Evolutionary conservation across 2,888 invertebrate species (phyloP), one percentile per base, ranked within the genome.

Genomic region (Scaptomyza reducta): DNA sequence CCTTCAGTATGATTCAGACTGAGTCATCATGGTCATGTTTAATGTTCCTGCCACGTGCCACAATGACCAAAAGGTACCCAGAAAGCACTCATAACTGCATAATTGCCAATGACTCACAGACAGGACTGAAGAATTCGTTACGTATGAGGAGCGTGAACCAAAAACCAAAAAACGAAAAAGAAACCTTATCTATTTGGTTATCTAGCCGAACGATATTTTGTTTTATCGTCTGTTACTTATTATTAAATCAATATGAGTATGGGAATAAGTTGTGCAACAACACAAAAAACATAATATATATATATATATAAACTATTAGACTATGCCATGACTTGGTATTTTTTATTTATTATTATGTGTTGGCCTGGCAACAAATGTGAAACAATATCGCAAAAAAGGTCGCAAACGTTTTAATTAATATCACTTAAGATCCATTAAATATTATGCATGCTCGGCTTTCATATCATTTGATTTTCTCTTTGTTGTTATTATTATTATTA

Each of bases 351-450:
- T 22, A 4, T 22, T 22, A 2, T 22, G 1, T 22, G 46, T 63
- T 64, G 35, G 27, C 53, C 31, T 49, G 55, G 46, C 60, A 58
- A 64, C 57, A 73, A 74, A 74, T 73, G 73, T 61, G 18, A 46
- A 14, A 40, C 31, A 54, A 58, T 51, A 65, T 58, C 6, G 33
- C 18, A 64, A 83, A 83, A 83, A 87, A 77, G 68, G 59, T 60
- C 82, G 65, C 47, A 53, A 70, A 68, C 87, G 67, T 88, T 83
- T 88, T 84, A 84, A 84, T 84, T 84, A 66, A 83, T 77, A 75
- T 75, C 83, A 88, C 84, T 84, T 88, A 63, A 83, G 70, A 41
- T 76, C 60, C 74, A 82, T 82, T 84, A 77, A 85, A 35, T 70
- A 70, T 58, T 77, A 73, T 73, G 63, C 63, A 73, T 76, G 59